Percentiles rank a stretch among this genome's conserved stretches.
Conservation (phyloP, 2,888 invertebrate species). For the Nasonovia ribisnigri region DNA sequence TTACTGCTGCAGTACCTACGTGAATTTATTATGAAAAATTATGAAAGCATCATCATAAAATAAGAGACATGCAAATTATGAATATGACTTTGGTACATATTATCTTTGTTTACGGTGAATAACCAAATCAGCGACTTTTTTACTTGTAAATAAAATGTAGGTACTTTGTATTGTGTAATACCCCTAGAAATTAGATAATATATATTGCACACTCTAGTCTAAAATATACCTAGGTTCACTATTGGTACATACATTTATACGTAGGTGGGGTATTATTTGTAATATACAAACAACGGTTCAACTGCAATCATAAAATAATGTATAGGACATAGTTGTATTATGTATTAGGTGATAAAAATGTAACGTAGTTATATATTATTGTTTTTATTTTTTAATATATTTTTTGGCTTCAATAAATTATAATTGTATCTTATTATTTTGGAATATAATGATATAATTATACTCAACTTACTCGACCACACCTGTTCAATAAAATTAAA, state of each 20-base stretch:
- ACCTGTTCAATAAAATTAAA: conserved; percentile 13
- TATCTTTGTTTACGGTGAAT: not conserved
- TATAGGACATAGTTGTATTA: not conserved
- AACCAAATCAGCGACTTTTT: not conserved
- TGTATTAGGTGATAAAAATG: not conserved
- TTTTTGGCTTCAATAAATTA: not conserved
- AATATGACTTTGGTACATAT: not conserved
- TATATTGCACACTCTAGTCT: not conserved
- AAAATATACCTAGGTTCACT: not conserved
- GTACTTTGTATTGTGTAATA: no score
- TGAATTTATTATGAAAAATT: not conserved
- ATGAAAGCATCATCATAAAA: not conserved
- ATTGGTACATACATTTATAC: not conserved
- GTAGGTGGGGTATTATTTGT: not conserved
- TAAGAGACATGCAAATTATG: not conserved
- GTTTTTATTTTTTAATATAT: not conserved
- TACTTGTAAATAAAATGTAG: not conserved
- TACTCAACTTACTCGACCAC: not conserved
- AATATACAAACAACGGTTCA: not conserved
- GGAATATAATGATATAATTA: not conserved
- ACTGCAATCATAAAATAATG: not conserved
- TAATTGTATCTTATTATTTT: not conserved
- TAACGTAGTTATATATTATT: no score
- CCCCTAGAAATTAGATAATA: no score
- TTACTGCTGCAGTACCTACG: not conserved